Percentiles rank a stretch among this genome's conserved stretches.
Evolutionary conservation across 2,797 vertebrate species (phyloP).

Genomic region (Ceyx erithaca): DNA sequence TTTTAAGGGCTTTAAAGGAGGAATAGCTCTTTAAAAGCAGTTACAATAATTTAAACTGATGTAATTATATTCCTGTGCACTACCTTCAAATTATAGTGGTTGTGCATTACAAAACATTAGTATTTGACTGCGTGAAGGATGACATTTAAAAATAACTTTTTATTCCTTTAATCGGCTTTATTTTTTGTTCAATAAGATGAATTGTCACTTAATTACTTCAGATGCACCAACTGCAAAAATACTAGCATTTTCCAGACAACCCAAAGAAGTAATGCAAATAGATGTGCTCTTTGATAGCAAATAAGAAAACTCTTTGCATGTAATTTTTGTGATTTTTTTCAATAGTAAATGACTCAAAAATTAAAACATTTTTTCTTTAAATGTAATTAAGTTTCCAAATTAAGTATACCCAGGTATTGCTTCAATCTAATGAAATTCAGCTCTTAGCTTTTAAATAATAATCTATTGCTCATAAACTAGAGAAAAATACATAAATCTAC

Average conservation of each 20-base stretch:
- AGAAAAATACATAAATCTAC: background rate
- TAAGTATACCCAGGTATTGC: background rate
- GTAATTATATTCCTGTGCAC: background rate
- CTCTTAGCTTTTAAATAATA: background rate
- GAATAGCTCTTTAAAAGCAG: background rate
- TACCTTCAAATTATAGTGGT: background rate
- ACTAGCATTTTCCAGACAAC: slow-evolving; percentile 2
- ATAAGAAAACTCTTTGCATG: background rate
- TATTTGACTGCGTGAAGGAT: background rate
- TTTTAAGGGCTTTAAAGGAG: background rate
- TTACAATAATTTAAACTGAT: background rate
- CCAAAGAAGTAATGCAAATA: background rate
- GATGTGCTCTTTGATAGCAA: background rate
- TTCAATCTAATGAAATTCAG: background rate
- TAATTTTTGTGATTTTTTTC: background rate
- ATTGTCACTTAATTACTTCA: slow-evolving; percentile 18
- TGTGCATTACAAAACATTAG: background rate
- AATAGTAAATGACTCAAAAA: background rate
- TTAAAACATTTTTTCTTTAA: background rate
- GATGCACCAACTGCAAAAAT: background rate
- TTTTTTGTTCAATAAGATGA: slow-evolving; percentile 11
- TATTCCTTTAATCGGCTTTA: background rate
- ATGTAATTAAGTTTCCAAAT: background rate
- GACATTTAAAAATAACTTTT: slow-evolving; percentile 18
- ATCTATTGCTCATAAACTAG: background rate